These are phyloP conservation scores for Cephus rjabovi DNA, from an alignment of 2,888 invertebrate genomes.

Conservation along the genomic window DNA sequence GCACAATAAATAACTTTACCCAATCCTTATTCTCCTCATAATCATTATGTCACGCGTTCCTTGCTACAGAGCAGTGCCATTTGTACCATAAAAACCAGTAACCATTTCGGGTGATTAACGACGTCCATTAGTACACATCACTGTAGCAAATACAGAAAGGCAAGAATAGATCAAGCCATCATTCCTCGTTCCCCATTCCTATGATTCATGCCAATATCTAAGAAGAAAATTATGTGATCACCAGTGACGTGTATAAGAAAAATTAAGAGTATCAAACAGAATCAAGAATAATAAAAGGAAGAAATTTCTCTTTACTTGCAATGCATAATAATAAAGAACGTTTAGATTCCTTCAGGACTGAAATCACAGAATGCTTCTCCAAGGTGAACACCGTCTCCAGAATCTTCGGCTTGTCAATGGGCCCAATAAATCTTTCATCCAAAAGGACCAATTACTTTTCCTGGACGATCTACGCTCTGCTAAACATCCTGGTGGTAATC, in stretches of 20 bases:
- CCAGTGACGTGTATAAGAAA: background rate
- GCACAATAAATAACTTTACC: background rate
- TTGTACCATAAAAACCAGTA: background rate
- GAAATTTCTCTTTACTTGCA: background rate
- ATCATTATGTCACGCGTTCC: background rate
- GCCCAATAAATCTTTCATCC: background rate
- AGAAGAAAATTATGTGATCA: background rate
- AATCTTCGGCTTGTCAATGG: background rate
- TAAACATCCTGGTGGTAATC: background rate
- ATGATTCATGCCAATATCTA: background rate
- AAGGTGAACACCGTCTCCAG: background rate
- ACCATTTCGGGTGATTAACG: background rate
- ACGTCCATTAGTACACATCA: background rate
- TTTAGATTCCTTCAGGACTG: background rate
- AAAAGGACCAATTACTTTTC: background rate
- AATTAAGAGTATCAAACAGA: background rate
- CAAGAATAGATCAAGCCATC: background rate
- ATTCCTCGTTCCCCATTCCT: background rate
- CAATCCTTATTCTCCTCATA: background rate
- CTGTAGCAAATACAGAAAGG: background rate
- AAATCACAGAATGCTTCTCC: background rate
- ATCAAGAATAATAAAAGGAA: background rate
- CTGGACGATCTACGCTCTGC: background rate
- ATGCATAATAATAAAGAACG: background rate
- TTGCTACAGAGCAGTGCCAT: background rate